Conservation (phyloP, 2,113 vertebrate genomes). For the Emberiza fucata region DNA sequence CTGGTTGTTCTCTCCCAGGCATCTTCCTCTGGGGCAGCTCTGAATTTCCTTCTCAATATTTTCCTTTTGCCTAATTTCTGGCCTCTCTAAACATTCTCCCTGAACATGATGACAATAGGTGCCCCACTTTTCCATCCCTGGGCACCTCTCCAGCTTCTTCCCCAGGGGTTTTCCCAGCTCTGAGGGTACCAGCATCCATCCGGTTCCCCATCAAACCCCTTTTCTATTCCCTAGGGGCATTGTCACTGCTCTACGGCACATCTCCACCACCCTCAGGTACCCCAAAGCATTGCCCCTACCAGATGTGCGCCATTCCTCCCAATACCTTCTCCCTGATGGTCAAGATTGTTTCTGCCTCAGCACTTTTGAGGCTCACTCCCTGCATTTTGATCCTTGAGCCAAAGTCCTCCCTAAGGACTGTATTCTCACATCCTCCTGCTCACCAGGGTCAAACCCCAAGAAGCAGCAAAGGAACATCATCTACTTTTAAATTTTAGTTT, state of each 20-base stretch:
- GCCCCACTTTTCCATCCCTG: not conserved
- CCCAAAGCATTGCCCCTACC: not conserved
- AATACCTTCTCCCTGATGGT: not conserved
- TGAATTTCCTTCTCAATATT: not conserved
- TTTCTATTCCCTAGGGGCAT: not conserved
- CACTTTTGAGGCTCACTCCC: not conserved
- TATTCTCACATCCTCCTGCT: not conserved
- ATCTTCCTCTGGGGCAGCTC: not conserved
- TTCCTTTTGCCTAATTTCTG: not conserved
- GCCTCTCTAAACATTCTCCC: not conserved
- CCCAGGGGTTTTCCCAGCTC: not conserved
- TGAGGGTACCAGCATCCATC: not conserved
- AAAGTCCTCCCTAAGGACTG: not conserved
- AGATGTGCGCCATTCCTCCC: not conserved
- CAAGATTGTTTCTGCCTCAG: not conserved
- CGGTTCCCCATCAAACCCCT: not conserved
- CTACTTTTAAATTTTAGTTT: not conserved
- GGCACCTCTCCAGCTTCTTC: not conserved
- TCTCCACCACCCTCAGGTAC: not conserved
- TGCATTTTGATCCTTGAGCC: not conserved
- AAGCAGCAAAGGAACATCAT: not conserved
- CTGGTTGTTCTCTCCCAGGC: fast-evolving
- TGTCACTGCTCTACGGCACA: not conserved
- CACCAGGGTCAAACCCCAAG: not conserved
- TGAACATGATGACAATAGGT: not conserved